These are phyloP conservation scores for Zalophus californianus DNA, from an alignment of 2,797 vertebrate species.

Conservation along the genomic window DNA sequence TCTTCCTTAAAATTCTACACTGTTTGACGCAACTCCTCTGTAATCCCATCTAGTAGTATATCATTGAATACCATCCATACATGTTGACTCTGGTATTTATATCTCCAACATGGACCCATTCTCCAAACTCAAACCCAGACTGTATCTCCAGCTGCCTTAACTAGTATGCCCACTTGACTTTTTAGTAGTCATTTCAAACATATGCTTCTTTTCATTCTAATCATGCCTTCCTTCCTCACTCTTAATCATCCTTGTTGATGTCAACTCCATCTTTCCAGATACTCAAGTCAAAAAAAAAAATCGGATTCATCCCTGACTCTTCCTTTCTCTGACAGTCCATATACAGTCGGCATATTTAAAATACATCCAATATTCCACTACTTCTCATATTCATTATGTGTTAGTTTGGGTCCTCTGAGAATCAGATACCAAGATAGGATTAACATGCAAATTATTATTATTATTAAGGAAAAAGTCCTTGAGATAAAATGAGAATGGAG, in stretches of 20 bases:
- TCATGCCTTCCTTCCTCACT: background rate
- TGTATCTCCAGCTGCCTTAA: background rate
- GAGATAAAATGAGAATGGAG: background rate
- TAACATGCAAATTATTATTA: background rate
- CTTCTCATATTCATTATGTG: background rate
- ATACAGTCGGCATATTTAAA: background rate
- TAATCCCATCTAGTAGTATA: background rate
- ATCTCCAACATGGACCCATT: background rate
- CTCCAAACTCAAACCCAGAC: background rate
- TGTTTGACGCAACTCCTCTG: background rate
- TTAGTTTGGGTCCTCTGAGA: background rate
- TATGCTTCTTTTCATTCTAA: background rate
- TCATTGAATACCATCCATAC: background rate
- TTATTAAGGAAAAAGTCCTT: background rate
- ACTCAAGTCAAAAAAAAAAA: background rate
- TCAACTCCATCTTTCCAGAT: background rate
- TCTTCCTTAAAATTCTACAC: background rate
- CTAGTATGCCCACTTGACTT: background rate
- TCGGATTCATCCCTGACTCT: background rate
- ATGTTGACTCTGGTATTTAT: background rate
- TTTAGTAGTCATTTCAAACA: background rate
- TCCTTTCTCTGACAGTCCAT: background rate
- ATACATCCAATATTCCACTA: background rate
- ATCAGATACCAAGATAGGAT: background rate
- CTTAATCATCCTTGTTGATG: background rate